Base-by-base conservation (phyloP, 2,888 invertebrate species). In the Agrochola circellaris region DNA sequence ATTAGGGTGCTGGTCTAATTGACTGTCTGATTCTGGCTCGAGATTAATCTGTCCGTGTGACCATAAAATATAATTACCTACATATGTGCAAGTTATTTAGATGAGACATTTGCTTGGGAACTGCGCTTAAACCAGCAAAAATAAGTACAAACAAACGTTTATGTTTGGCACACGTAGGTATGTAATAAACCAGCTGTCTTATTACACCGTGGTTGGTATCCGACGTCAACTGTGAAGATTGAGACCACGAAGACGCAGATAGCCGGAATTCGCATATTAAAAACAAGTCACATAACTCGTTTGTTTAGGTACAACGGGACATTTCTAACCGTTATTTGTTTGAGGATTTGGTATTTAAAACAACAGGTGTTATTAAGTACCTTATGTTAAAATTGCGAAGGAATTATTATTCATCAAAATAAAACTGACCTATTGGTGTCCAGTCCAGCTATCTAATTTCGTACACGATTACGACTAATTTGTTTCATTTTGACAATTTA, bases 271-370 rank as follows among this genome's bases (percentile, higher is more conserved):
- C 60, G 54, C 62, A 71, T 77, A 20, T 23, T 66, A 69, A 76
- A 69, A 69, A 65, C 64, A 65, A 72, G 82, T 66, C 69, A 70
- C 60, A 73, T 48, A 82, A 68, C 83, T 74, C n/a, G 68, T 79
- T 78, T 69, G 23, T 5, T 15, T 42, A 62, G 45, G 11, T 20
- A 62, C 56, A 83, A 75, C 83, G 75, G 66, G 8, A 73, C 62
- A 75, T 82, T 65, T 75, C 30, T 60, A 67, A 73, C 82, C 62
- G 83, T 79, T 61, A 13, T 26, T 48, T 60, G 15, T 30, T 17
- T 30, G 15, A 30, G 15, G 13, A n/a, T 75, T 42, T n/a, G 20
- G 30, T 62, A 42, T 54, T 68, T 51, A 51, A 73, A 42, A 51
- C 51, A 51, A 51, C 51, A 23, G 9, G 51, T 51, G 23, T 42